phyloP scores from a whole-genome alignment of 2,888 invertebrate species.

The Pandemis cinnamomeana region DNA sequence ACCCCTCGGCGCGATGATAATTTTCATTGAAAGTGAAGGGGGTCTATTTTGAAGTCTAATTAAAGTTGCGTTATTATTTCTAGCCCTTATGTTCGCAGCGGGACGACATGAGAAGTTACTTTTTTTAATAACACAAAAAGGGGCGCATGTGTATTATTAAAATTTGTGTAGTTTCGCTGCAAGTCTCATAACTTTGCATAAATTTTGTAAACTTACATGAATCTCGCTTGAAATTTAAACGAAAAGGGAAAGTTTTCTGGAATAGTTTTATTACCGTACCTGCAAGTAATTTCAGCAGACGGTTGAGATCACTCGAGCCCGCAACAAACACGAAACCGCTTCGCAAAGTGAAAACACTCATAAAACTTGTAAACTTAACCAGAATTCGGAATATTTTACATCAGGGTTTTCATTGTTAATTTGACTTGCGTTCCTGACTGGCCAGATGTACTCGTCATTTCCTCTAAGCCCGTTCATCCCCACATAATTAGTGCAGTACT shows the following conservation, averaged over 20 bases:
- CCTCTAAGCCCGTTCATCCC: conserved; percentile 67
- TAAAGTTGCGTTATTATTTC: conserved; percentile 75
- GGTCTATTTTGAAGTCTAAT: conserved; percentile 74
- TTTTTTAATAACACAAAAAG: conserved; percentile 48
- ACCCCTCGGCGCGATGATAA: conserved; percentile 74
- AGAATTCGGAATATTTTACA: conserved; percentile 47
- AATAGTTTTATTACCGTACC: conserved; percentile 32
- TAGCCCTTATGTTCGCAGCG: conserved; percentile 62
- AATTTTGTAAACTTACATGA: conserved; percentile 21
- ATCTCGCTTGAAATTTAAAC: conserved; percentile 15
- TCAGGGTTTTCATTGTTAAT: conserved; percentile 46
- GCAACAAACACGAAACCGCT: conserved; percentile 41
- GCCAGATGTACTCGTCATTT: conserved; percentile 67
- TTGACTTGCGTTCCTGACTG: conserved; percentile 39
- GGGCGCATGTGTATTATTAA: conserved; percentile 31
- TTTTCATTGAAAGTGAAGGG: conserved; percentile 76
- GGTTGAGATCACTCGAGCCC: conserved; percentile 23
- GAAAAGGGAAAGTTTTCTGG: conserved; percentile 21
- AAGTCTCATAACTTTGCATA: conserved; percentile 7
- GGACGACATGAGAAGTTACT: conserved; percentile 57
- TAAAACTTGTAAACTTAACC: conserved; percentile 48
- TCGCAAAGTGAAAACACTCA: conserved; percentile 49
- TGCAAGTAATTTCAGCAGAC: conserved; percentile 26
- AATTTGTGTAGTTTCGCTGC: conserved; percentile 17
- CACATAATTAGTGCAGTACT: conserved; percentile 70